Evolutionary conservation across 2,113 vertebrate species (phyloP), one percentile per base, ranked within the genome.

Genomic region (Puntigrus tetrazona): DNA sequence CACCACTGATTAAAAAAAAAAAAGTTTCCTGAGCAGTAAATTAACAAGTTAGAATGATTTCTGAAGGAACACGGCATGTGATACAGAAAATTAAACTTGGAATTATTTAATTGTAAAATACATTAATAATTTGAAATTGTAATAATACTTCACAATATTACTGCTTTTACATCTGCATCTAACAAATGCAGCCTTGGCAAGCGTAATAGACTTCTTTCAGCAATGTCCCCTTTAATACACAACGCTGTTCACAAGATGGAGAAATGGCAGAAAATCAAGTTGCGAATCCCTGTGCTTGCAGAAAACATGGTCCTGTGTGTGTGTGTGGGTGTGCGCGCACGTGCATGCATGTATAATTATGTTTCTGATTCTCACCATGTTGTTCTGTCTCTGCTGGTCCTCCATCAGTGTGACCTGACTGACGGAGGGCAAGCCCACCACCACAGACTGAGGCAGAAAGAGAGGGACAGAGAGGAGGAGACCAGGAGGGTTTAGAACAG

Each of bases 341-440:
- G 41, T 80, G 27, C 65, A 59, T 59, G 34, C 27, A 45, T 70
- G 43, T 25, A 57, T 57, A 69, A 59, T 69, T 70, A 25, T 73
- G 34, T 82, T 36, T 52, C 61, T 84, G 75, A 83, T 72, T 70
- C 96, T 96, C 94, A 97, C 96, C 96, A 97, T 93, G 89, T 93
- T 96, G 91, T 94, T 95, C 34, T 96, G 94, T 85, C 96, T 96
- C 88, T 96, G 95, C 52, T 96, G 94, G 86, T 97, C 96, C 85
- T 97, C 97, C 95, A 97, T 95, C 90, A 97, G 94, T 78, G 95
- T 92, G 85, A 96, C 95, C 91, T 95, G 94, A 93, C 92, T 92
- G 94, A 94, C 94, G 65, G 93, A 85, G 84, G 94, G 91, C 92
- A 95, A 93, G 86, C 94, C 94, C 89, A 93, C 94, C 91, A 94